phyloP scores from a whole-genome alignment of 1,140 invertebrate genomes.

The Rhopalosiphum maidis region DNA sequence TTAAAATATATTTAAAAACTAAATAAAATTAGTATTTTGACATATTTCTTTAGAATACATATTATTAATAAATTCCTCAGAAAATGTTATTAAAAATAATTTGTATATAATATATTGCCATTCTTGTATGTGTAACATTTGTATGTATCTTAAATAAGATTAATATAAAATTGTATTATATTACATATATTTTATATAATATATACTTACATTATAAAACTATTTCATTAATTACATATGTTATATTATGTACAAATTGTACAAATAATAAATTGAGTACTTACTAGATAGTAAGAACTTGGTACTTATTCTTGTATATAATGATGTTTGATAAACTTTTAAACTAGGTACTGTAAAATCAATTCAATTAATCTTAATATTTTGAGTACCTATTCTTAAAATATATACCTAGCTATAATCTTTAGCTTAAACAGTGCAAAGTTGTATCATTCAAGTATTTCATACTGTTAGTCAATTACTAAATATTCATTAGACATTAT shows the following conservation, averaged over 20 bases:
- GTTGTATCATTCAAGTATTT: background rate
- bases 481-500: background rate
- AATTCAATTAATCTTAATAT: background rate
- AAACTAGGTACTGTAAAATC: background rate
- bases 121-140: background rate
- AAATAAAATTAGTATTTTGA: background rate
- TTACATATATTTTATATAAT: background rate
- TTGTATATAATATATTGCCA: no score
- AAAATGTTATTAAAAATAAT: background rate
- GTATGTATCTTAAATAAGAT: background rate
- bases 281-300: background rate
- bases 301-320: background rate
- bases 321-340: background rate
- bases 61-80: background rate
- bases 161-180: background rate
- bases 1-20: background rate
- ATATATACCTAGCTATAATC: background rate
- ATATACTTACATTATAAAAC: background rate
- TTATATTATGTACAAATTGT: background rate
- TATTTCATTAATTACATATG: background rate
- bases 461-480: background rate
- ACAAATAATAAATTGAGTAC: background rate
- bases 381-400: background rate
- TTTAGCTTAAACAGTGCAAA: conserved; percentile 1
- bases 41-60: background rate